Evolutionary conservation across 2,113 vertebrate genomes (phyloP).

Genomic region (Lasiurus borealis): DNA sequence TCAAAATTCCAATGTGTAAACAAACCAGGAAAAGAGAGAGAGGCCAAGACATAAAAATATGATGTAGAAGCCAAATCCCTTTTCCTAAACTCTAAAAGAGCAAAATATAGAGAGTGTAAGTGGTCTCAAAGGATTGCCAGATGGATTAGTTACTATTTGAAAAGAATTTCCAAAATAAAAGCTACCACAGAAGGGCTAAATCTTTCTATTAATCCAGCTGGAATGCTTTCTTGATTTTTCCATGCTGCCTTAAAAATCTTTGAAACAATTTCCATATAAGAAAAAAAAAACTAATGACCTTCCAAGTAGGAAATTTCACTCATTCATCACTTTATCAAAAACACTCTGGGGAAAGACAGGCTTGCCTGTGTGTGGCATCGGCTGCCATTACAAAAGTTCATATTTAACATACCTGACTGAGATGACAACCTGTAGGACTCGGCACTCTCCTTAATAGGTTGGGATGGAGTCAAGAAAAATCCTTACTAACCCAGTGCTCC

Average conservation of each 20-base stretch:
- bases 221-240: conserved; percentile 43
- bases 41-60: not conserved
- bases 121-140: not conserved
- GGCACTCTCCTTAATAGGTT: not conserved
- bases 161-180: conserved; percentile 10
- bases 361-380: not conserved
- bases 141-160: conserved; percentile 7
- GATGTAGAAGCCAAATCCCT: not conserved
- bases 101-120: not conserved
- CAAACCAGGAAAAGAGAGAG: not conserved
- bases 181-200: not conserved
- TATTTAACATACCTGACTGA: not conserved
- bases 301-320: not conserved
- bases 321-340: conserved; percentile 36
- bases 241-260: not conserved
- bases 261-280: not conserved
- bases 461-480: not conserved
- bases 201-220: not conserved
- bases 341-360: not conserved
- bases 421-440: not conserved
- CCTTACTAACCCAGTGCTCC: not conserved
- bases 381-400: not conserved
- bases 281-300: not conserved
- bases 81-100: not conserved
- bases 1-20: not conserved